Evolutionary conservation across 2,797 vertebrate species (phyloP).

Genomic region (Betta splendens): DNA sequence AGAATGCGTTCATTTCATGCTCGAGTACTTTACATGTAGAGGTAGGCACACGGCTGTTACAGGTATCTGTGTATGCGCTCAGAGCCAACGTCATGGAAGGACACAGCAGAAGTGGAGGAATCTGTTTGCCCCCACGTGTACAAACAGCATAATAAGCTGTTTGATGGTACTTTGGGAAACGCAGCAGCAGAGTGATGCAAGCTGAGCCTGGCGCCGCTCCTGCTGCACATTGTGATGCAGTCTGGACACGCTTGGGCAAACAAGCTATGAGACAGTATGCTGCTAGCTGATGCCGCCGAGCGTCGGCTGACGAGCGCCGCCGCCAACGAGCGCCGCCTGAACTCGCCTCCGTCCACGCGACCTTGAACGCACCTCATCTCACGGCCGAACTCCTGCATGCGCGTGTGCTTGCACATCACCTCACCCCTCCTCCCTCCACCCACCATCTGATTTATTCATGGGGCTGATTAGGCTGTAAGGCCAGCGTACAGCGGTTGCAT

Average conservation of each 20-base stretch:
- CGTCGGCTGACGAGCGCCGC: no score
- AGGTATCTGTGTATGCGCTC: no score
- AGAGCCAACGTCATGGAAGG: no score
- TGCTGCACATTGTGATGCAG: constrained; percentile 47
- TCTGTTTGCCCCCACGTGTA: no score
- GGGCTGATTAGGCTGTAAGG: constrained; percentile 57
- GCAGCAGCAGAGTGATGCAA: constrained; percentile 2
- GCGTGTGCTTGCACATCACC: constrained; percentile 35
- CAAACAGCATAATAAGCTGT: no score
- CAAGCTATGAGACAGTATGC: constrained; percentile 40
- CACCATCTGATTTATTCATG: constrained; percentile 63
- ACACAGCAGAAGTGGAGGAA: no score
- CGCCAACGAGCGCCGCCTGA: no score
- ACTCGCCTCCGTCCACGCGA: constrained; percentile 22
- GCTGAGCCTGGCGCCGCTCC: constrained; percentile 27
- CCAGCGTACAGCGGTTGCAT: constrained; percentile 54
- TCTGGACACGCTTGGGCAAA: constrained; percentile 39
- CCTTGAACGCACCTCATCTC: neutral
- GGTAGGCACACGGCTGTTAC: no score
- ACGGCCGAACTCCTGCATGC: neutral
- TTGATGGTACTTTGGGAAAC: no score
- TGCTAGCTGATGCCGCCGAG: no score
- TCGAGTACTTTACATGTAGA: no score
- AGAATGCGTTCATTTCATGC: no score
- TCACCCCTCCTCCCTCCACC: neutral